Base-by-base conservation (phyloP, 2,113 vertebrate genomes). In the Xiphophorus hellerii region DNA sequence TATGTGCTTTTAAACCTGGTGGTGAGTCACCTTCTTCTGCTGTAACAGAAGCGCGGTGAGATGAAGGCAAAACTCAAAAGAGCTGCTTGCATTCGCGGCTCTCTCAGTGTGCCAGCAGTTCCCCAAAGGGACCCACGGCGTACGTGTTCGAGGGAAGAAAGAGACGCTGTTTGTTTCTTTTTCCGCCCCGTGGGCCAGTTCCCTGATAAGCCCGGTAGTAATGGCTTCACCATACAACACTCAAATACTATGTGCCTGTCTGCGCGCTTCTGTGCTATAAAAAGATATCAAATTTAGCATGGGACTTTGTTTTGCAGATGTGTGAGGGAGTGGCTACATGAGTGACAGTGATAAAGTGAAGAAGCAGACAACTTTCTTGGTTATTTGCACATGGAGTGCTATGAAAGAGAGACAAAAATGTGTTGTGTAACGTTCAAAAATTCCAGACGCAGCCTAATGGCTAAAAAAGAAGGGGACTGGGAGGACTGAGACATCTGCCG, bases 401-500 rank as follows among this genome's bases (percentile, higher is more conserved):
- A 84, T 84, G 84, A 91, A 90, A 91, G 83, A 33, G 31, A 78
- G 64, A 84, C 79, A 88, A 85, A 83, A 91, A 92, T 79, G 84
- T 88, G 89, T 94, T 93, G 89, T 91, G 76, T 91, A 92, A 94
- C 88, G 66, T 88, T 86, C 76, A 88, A 80, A 81, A 89, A 93
- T 93, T 91, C 90, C 91, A 93, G 92, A 88, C 81, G 62, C 78
- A 81, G 81, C 86, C 87, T 94, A 93, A 94, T 94, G 92, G 89
- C 90, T 94, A 92, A 92, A 94, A 95, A 94, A 94, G 88, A 90
- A 92, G 93, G 90, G 76, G 76, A 82, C 79, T 72, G 29, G 86
- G 76, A 82, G 90, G 86, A 90, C 92, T 88, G 88, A 93, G 87
- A 88, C 90, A 82, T 92, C 82, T 86, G 90, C 91, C 89, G n/a